Conservation (phyloP, 2,888 invertebrate species). For the Patella caerulea region DNA sequence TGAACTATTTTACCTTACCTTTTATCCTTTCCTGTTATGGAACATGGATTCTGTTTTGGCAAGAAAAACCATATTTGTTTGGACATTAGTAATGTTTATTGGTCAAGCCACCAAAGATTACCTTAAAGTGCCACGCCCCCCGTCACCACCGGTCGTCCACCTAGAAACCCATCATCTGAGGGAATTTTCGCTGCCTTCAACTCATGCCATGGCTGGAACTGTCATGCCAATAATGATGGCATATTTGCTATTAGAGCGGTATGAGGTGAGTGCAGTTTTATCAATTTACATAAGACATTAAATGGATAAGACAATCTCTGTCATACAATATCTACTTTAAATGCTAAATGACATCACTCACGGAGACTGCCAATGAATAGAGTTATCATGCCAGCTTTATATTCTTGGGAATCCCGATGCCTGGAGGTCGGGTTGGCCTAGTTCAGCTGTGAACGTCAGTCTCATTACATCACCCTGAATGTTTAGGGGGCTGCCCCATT, state of each 20-base stretch:
- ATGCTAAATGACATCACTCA: too few relatives aligned
- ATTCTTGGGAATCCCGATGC: too few relatives aligned
- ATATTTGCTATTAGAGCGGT: conserved; percentile 42
- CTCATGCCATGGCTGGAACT: conserved; percentile 60
- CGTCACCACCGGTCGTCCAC: conserved; percentile 55
- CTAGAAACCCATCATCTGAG: conserved; percentile 54
- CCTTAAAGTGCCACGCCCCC: conserved; percentile 55
- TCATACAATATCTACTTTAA: too few relatives aligned
- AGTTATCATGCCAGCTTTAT: too few relatives aligned
- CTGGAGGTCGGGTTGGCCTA: too few relatives aligned
- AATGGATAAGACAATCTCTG: too few relatives aligned
- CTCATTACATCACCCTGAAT: too few relatives aligned
- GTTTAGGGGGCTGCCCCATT: too few relatives aligned
- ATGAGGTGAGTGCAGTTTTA: conserved; percentile 47
- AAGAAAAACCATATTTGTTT: conserved; percentile 49
- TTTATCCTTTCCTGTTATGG: conserved; percentile 56
- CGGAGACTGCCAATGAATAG: too few relatives aligned
- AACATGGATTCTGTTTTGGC: conserved; percentile 50
- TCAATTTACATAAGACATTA: background rate
- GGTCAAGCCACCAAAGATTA: conserved; percentile 60
- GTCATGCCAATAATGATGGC: conserved; percentile 55
- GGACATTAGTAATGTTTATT: conserved; percentile 57
- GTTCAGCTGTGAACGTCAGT: too few relatives aligned
- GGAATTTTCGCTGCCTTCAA: conserved; percentile 60
- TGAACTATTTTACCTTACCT: conserved; percentile 54